phyloP scores from a whole-genome alignment of 2,888 invertebrate species.

The Thymelicus sylvestris region DNA sequence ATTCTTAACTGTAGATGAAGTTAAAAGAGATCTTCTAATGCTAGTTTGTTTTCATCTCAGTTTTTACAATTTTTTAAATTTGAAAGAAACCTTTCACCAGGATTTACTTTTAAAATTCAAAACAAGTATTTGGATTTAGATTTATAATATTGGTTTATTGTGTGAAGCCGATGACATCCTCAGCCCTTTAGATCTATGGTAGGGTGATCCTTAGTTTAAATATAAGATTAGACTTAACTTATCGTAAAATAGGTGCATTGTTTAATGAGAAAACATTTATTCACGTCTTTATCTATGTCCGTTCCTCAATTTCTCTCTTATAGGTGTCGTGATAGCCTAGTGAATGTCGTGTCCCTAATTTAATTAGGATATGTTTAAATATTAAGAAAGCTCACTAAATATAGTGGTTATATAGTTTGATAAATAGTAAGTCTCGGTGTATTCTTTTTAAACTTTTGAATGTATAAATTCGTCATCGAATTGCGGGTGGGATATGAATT shows the following conservation, averaged over 20 bases:
- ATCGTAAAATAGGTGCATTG: constrained; percentile 66
- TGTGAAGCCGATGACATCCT: constrained; percentile 11
- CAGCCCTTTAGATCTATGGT: constrained; percentile 34
- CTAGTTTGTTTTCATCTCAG: no score
- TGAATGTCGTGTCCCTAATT: constrained; percentile 78
- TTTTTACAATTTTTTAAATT: no score
- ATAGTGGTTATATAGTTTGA: constrained; percentile 43
- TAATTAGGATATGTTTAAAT: constrained; percentile 51
- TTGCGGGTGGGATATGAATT: constrained; percentile 26
- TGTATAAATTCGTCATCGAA: constrained; percentile 54
- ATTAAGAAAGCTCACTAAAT: constrained; percentile 77
- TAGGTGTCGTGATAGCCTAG: constrained; percentile 83
- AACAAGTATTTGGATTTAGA: no score
- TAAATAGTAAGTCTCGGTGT: constrained; percentile 57
- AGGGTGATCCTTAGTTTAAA: constrained; percentile 50
- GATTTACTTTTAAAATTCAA: no score
- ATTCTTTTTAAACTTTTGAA: constrained; percentile 62
- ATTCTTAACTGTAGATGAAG: background rate
- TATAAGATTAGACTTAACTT: constrained; percentile 55
- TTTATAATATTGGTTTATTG: background rate
- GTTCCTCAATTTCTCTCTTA: constrained; percentile 83
- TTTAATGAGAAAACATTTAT: constrained; percentile 60
- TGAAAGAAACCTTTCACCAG: no score
- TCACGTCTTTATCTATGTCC: constrained; percentile 73
- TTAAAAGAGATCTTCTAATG: no score